Evolutionary conservation across 2,113 vertebrate genomes (phyloP), one percentile per base, ranked within the genome.

Genomic region (Macroglossus sobrinus): DNA sequence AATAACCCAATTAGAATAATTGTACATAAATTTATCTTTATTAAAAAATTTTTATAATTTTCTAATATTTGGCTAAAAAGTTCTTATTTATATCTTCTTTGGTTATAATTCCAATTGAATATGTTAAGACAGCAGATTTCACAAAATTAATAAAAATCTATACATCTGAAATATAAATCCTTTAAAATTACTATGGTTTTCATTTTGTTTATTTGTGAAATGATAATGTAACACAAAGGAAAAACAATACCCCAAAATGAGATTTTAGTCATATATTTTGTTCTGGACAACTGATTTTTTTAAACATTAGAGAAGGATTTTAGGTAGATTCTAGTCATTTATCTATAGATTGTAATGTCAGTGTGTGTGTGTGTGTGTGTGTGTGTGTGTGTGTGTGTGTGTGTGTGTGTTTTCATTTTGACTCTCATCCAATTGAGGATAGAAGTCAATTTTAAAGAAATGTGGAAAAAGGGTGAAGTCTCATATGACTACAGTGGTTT

Each of bases 1-100:
- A 35, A 84, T 57, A 87, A 78, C n/a, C 2, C 26, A 91, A 80
- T 93, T 87, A 93, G 53, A 94, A 93, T 50, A 89, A 89, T 78
- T 87, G 6, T 16, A 40, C 47, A 53, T 78, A 28, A 89, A 35
- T 82, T 78, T 95, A 55, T 82, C 22, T 35, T 89, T 93, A 85
- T 91, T 84, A 92, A 92, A 84, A 8, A 16, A 12, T 87, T 91
- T 68, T 93, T 96, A 33, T 57, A 95, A 64, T 80, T 84, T 85
- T 55, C 30, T 82, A 94, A 7, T 26, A 69, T 72, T 94, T 92
- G 33, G 16, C 45, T 90, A 86, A 63, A 53, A 61, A 11, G 24
- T 59, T 82, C 89, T 81, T 92, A 43, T 85, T 26, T 92, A 8
- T 64, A 28, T 84, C 4, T 79, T 89, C 30, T 91, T 7, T 87